Percentiles rank a stretch among this genome's conserved stretches.
These are phyloP conservation scores for Cossypha heuglini DNA, from an alignment of 2,797 vertebrate species.

Conservation along the genomic window DNA sequence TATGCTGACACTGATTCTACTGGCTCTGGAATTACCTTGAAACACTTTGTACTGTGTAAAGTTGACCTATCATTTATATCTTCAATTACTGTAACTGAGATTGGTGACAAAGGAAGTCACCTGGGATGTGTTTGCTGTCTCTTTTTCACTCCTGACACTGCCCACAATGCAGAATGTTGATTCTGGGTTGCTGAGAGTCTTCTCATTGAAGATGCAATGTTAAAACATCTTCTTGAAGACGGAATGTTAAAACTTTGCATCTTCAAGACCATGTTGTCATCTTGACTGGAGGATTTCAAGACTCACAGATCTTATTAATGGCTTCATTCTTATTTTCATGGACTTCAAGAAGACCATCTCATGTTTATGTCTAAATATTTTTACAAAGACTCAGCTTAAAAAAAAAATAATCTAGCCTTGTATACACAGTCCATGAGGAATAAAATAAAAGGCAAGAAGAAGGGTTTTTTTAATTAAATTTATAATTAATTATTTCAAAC, in stretches of 20 bases:
- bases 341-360: background rate
- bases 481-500: background rate
- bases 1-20: background rate
- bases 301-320: background rate
- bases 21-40: background rate
- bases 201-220: background rate
- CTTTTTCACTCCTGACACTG: background rate
- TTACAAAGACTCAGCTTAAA: background rate
- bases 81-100: background rate
- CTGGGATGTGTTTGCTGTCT: too few species aligned
- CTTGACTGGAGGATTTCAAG: background rate
- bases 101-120: fast-evolving
- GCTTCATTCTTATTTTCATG: background rate
- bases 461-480: background rate
- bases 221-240: too few species aligned
- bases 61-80: background rate
- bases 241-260: background rate
- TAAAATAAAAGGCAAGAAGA: background rate
- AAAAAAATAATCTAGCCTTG: too few species aligned
- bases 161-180: background rate
- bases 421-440: background rate
- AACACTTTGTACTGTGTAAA: background rate
- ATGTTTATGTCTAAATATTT: background rate
- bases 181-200: background rate
- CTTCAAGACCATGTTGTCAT: background rate